Percentiles rank a stretch among this genome's conserved stretches.
phyloP scores from a whole-genome alignment of 2,888 invertebrate species.

The Amaurobius ferox region DNA sequence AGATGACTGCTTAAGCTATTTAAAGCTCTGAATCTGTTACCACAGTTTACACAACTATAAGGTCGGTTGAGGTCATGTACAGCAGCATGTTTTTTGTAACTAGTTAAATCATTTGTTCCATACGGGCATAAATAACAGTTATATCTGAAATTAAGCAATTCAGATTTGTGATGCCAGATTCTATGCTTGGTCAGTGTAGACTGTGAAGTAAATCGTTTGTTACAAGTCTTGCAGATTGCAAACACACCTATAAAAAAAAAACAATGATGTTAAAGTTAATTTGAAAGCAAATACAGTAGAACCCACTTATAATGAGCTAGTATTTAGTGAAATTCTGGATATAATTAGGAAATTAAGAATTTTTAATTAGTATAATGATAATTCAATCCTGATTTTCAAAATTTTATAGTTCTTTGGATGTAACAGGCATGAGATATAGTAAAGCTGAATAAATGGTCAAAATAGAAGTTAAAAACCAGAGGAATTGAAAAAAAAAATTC shows the following conservation, averaged over 20 bases:
- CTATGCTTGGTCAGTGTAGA: slow-evolving; percentile 48
- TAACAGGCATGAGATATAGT: too few species aligned
- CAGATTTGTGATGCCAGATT: slow-evolving; percentile 51
- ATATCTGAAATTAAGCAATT: slow-evolving; percentile 5
- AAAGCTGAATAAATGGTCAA: too few species aligned
- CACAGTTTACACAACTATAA: slow-evolving; percentile 36
- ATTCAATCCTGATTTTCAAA: too few species aligned
- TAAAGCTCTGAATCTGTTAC: slow-evolving; percentile 52
- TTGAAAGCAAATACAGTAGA: too few species aligned
- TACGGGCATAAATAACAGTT: slow-evolving; percentile 49
- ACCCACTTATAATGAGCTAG: too few species aligned
- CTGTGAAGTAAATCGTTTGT: slow-evolving; percentile 49
- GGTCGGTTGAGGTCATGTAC: slow-evolving; percentile 34
- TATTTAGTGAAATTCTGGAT: too few species aligned
- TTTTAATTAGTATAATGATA: too few species aligned
- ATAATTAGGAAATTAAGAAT: too few species aligned
- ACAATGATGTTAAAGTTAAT: too few species aligned
- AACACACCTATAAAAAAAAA: background rate
- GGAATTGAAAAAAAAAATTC: too few species aligned
- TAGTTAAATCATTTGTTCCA: slow-evolving; percentile 50
- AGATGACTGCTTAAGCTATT: slow-evolving; percentile 40
- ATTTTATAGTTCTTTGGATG: too few species aligned
- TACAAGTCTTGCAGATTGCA: slow-evolving; percentile 32
- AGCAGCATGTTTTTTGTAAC: slow-evolving; percentile 34
- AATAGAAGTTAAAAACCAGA: too few species aligned